These are phyloP conservation scores for Conomelus anceps DNA, from an alignment of 2,888 invertebrate species.

Conservation along the genomic window DNA sequence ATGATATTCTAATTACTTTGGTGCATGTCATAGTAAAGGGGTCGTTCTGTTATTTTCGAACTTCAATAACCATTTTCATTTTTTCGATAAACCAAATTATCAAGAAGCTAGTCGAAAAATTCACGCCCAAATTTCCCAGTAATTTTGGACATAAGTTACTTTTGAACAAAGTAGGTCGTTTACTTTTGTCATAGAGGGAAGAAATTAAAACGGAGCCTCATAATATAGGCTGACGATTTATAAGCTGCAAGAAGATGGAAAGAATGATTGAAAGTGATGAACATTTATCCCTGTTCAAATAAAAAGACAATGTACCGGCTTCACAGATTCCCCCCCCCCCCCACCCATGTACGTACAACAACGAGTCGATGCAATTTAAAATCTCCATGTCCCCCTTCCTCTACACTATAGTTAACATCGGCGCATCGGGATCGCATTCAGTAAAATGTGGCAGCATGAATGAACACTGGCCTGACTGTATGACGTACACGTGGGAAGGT, in stretches of 20 bases:
- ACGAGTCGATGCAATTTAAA: conserved; percentile 7
- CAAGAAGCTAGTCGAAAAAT: too few species aligned
- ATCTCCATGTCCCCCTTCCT: conserved; percentile 12
- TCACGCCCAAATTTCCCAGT: too few species aligned
- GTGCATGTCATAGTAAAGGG: too few species aligned
- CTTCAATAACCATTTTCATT: too few species aligned
- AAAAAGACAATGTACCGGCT: neutral
- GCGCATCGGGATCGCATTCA: conserved; percentile 1
- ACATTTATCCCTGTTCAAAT: neutral
- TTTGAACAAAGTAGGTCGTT: too few species aligned
- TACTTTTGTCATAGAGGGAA: too few species aligned
- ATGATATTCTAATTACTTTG: too few species aligned
- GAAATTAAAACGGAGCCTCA: neutral
- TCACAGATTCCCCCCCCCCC: neutral
- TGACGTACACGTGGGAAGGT: neutral
- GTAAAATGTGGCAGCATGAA: conserved; percentile 7
- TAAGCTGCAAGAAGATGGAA: neutral
- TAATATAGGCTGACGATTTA: neutral
- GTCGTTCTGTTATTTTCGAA: too few species aligned
- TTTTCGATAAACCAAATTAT: too few species aligned
- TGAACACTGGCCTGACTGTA: neutral
- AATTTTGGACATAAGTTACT: too few species aligned
- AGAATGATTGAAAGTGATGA: neutral
- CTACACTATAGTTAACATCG: neutral
- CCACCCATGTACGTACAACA: neutral